phyloP scores from a whole-genome alignment of 1,140 invertebrate genomes.

The Meloidogyne floridensis region DNA sequence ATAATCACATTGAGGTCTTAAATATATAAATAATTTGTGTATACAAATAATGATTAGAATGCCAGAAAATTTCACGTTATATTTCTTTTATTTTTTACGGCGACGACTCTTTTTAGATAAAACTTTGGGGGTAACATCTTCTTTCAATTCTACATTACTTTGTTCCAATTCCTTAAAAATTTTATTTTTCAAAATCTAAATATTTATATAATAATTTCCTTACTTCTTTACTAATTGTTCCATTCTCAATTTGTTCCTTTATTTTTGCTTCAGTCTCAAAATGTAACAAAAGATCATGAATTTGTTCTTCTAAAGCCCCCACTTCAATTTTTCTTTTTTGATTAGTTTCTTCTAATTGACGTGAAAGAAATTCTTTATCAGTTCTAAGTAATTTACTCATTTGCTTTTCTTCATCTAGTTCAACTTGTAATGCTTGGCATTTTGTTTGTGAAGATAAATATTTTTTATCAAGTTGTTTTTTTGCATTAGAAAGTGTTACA shows the following conservation, averaged over 20 bases:
- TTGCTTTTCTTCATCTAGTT: constrained; percentile 79
- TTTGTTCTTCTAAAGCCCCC: constrained; percentile 82
- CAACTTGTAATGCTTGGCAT: constrained; percentile 70
- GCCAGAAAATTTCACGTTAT: background rate
- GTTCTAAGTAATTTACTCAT: constrained; percentile 76
- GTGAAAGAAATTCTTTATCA: constrained; percentile 79
- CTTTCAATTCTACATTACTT: constrained; percentile 16
- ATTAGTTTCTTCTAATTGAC: constrained; percentile 70
- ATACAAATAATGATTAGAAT: too few relatives aligned
- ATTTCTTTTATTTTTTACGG: constrained; percentile 19
- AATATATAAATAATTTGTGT: too few relatives aligned
- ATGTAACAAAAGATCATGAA: constrained; percentile 93
- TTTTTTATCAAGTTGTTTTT: constrained; percentile 65
- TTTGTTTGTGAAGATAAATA: constrained; percentile 72
- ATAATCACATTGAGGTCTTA: too few relatives aligned
- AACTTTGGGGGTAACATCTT: background rate
- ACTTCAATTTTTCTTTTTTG: constrained; percentile 72
- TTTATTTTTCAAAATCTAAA: background rate
- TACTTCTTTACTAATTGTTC: constrained; percentile 36
- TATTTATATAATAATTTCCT: background rate
- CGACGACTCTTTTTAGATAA: background rate
- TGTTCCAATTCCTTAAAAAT: constrained; percentile 14
- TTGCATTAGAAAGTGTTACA: constrained; percentile 46
- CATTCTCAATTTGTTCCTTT: constrained; percentile 40
- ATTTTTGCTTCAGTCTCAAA: constrained; percentile 77